Percentiles rank a stretch among this genome's conserved stretches.
phyloP scores from a whole-genome alignment of 2,113 vertebrate species.

The Anguilla japonica region DNA sequence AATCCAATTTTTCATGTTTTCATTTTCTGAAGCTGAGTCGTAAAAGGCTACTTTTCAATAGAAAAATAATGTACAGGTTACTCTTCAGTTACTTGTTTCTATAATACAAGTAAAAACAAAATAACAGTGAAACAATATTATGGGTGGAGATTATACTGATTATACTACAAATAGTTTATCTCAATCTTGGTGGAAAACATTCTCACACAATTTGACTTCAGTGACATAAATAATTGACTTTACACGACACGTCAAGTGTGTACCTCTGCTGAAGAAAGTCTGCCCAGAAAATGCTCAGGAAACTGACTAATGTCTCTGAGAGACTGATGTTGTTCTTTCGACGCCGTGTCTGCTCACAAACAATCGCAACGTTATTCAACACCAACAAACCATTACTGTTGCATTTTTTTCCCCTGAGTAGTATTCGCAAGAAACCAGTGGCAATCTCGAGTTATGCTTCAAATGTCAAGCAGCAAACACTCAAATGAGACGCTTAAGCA shows the following conservation, averaged over 20 bases:
- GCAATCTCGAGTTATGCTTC: neutral
- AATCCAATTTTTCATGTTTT: too few species aligned
- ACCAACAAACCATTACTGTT: constrained; percentile 41
- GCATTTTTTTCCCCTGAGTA: neutral
- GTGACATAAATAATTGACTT: neutral
- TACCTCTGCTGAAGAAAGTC: neutral
- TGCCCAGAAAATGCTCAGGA: constrained; percentile 43
- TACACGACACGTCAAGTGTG: neutral
- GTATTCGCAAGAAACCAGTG: neutral
- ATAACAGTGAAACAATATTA: neutral
- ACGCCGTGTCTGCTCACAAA: constrained; percentile 43
- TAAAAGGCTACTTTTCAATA: neutral
- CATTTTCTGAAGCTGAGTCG: neutral
- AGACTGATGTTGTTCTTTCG: constrained; percentile 43
- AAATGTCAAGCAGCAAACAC: neutral
- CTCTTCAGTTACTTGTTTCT: neutral
- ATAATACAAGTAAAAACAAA: neutral
- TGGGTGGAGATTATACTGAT: neutral
- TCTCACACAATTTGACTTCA: neutral
- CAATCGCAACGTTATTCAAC: constrained; percentile 51
- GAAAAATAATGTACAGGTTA: neutral
- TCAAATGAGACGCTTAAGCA: neutral
- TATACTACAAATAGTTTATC: neutral
- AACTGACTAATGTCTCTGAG: constrained; percentile 58
- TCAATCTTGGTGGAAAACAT: neutral